Evolutionary conservation across 2,888 invertebrate genomes (phyloP).

Genomic region (Ophion costatus): DNA sequence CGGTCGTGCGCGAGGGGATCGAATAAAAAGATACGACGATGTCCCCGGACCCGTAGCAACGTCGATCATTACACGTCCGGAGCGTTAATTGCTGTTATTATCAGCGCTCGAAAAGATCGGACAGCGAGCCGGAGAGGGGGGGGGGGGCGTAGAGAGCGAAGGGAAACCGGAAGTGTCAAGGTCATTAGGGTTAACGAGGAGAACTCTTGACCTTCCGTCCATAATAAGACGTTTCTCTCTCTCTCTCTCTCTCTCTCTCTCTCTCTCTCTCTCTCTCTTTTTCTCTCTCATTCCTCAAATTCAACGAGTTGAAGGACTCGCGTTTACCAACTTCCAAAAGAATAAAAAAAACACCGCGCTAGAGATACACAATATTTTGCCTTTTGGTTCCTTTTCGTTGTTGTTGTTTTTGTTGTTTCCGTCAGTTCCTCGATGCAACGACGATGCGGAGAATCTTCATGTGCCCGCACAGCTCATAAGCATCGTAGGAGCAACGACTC

Average conservation of each 20-base stretch:
- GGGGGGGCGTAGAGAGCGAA: slow-evolving; percentile 2
- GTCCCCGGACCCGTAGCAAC: slow-evolving; percentile 11
- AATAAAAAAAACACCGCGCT: no score
- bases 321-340: no score
- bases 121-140: not conserved
- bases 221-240: slow-evolving; percentile 35
- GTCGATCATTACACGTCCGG: slow-evolving; percentile 62
- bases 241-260: no score
- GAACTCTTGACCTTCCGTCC: slow-evolving; percentile 50
- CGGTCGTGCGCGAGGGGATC: slow-evolving; percentile 4
- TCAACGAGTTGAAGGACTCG: no score
- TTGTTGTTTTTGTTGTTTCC: no score
- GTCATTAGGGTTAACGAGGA: slow-evolving; percentile 61
- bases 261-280: no score
- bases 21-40: slow-evolving; percentile 17
- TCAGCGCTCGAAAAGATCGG: slow-evolving; percentile 38
- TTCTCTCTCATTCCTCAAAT: no score
- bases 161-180: slow-evolving; percentile 59
- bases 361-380: no score
- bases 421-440: not conserved
- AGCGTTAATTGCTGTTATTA: slow-evolving; percentile 63
- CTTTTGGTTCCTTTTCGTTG: no score
- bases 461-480: no score
- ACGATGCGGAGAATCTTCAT: not conserved
- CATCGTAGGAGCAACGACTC: no score